Evolutionary conservation across 2,888 invertebrate species (phyloP).

Genomic region (Tiliacea citrago): DNA sequence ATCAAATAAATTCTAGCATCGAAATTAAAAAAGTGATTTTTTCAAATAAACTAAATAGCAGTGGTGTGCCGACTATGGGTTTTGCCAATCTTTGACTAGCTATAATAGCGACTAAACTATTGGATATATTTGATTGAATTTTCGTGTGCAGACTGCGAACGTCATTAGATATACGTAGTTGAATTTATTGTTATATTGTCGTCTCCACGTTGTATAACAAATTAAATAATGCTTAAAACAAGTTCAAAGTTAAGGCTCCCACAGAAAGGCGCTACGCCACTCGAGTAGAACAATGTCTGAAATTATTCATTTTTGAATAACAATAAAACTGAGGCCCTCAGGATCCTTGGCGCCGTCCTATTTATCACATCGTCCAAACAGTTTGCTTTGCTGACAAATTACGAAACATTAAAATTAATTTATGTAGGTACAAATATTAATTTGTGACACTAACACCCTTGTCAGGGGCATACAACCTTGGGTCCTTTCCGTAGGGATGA

Average conservation of each 20-base stretch:
- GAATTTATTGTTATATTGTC: too few relatives aligned
- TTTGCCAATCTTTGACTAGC: too few relatives aligned
- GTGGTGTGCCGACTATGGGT: too few relatives aligned
- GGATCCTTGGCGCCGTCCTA: constrained; percentile 4
- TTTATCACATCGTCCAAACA: constrained; percentile 43
- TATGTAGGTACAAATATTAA: constrained; percentile 75
- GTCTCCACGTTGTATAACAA: too few relatives aligned
- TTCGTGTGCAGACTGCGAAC: too few relatives aligned
- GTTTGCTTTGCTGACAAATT: constrained; percentile 60
- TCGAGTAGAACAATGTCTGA: not conserved
- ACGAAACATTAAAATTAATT: constrained; percentile 71
- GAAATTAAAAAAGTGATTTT: too few relatives aligned
- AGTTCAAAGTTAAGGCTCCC: not conserved
- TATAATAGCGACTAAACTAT: too few relatives aligned
- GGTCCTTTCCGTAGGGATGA: constrained; percentile 71
- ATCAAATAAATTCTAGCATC: too few relatives aligned
- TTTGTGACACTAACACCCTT: constrained; percentile 76
- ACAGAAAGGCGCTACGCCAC: too few relatives aligned
- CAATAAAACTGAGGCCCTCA: constrained; percentile 31
- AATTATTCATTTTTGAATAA: constrained; percentile 20
- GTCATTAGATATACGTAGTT: too few relatives aligned
- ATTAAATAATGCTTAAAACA: not conserved
- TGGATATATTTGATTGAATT: too few relatives aligned
- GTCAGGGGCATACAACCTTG: constrained; percentile 73
- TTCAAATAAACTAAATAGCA: too few relatives aligned